phyloP scores from a whole-genome alignment of 2,888 invertebrate genomes.

The Ennomos fuscantarius region DNA sequence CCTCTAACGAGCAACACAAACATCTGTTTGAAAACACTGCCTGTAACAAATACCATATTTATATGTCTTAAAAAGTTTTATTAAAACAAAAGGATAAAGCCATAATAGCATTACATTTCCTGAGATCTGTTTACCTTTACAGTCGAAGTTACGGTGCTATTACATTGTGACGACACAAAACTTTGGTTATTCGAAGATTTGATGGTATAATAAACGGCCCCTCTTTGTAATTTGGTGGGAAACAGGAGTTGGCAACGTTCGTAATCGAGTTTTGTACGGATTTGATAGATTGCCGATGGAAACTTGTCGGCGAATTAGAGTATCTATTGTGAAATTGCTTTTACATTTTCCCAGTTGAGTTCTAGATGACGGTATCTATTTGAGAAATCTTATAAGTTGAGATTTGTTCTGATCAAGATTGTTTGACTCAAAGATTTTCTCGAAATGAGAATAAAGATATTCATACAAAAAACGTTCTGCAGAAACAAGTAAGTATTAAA shows the following conservation, averaged over 20 bases:
- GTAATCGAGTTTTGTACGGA: conserved; percentile 29
- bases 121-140: conserved; percentile 29
- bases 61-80: conserved; percentile 54
- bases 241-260: conserved; percentile 25
- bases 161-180: conserved; percentile 32
- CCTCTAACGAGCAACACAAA: conserved; percentile 37
- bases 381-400: neutral
- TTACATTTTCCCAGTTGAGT: conserved; percentile 8
- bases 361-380: too few relatives aligned
- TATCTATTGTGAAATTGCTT: conserved; percentile 8
- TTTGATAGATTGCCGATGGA: conserved; percentile 24
- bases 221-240: conserved; percentile 30
- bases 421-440: too few relatives aligned
- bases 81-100: conserved; percentile 46
- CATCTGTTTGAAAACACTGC: conserved; percentile 33
- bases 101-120: conserved; percentile 24
- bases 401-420: neutral
- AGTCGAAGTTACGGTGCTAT: conserved; percentile 22
- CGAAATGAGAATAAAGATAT: neutral
- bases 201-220: conserved; percentile 31
- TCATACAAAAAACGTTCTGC: conserved; percentile 9
- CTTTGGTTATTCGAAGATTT: conserved; percentile 28
- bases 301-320: conserved; percentile 17
- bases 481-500: conserved; percentile 16
- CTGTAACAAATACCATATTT: conserved; percentile 40